Evolutionary conservation across 2,113 vertebrate species (phyloP).

Genomic region (Emydocephalus ijimae): DNA sequence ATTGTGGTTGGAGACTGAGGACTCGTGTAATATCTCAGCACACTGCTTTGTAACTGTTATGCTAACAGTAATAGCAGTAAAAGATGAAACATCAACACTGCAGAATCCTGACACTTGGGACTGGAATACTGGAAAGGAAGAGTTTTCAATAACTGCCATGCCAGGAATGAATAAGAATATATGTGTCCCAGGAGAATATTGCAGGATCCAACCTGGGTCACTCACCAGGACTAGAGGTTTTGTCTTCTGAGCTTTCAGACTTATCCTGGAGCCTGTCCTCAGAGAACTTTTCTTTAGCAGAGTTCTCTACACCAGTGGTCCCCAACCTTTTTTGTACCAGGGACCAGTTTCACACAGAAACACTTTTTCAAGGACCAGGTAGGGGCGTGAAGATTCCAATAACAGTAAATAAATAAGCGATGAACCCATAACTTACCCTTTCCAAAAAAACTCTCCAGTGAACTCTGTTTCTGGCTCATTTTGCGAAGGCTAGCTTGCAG

Average conservation of each 20-base stretch:
- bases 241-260: background rate
- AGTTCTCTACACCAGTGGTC: too few species aligned
- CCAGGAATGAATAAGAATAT: background rate
- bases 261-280: background rate
- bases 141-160: background rate
- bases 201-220: background rate
- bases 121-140: background rate
- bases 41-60: background rate
- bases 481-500: too few species aligned
- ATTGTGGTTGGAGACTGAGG: background rate
- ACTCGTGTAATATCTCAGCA: background rate
- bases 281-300: too few species aligned
- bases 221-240: background rate
- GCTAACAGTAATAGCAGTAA: background rate
- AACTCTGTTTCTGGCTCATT: too few species aligned
- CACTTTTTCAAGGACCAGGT: too few species aligned
- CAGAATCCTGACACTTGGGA: background rate
- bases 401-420: too few species aligned
- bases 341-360: too few species aligned
- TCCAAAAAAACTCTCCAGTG: too few species aligned
- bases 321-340: too few species aligned
- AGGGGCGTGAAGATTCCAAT: too few species aligned
- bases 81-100: background rate
- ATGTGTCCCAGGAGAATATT: background rate
- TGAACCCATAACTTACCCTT: too few species aligned